phyloP scores from a whole-genome alignment of 2,888 invertebrate genomes.

The Chaitophorus viminalis region DNA sequence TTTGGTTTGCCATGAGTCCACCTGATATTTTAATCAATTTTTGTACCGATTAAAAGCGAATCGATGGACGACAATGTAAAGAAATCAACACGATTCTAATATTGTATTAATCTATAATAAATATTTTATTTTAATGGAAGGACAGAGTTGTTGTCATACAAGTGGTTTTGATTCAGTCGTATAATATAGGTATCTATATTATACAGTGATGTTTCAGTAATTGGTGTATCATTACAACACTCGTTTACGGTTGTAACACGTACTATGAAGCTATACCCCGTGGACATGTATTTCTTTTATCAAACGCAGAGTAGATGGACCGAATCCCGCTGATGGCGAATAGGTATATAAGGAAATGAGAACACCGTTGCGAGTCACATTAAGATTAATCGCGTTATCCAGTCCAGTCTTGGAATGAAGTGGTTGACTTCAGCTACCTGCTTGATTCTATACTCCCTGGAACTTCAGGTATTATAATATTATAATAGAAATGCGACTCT shows the following conservation, averaged over 20 bases:
- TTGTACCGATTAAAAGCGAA: not conserved
- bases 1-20: not conserved
- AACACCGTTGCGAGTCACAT: not conserved
- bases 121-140: not conserved
- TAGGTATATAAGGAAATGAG: slow-evolving; percentile 7
- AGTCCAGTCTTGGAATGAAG: slow-evolving; percentile 37
- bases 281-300: not conserved
- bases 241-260: slow-evolving; percentile 32
- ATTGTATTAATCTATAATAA: not conserved
- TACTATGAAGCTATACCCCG: not conserved
- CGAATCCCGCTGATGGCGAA: not conserved
- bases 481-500: too few species aligned
- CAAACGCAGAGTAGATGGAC: too few species aligned
- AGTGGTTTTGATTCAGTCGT: not conserved
- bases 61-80: not conserved
- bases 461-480: slow-evolving; percentile 43
- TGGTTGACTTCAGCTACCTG: slow-evolving; percentile 8
- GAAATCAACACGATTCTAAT: too few species aligned
- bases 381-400: not conserved
- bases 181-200: not conserved
- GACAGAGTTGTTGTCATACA: not conserved
- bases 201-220: not conserved
- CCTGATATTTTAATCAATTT: not conserved
- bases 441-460: slow-evolving; percentile 4
- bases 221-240: not conserved